Evolutionary conservation across 2,888 invertebrate species (phyloP).

Genomic region (Caenorhabditis angaria): DNA sequence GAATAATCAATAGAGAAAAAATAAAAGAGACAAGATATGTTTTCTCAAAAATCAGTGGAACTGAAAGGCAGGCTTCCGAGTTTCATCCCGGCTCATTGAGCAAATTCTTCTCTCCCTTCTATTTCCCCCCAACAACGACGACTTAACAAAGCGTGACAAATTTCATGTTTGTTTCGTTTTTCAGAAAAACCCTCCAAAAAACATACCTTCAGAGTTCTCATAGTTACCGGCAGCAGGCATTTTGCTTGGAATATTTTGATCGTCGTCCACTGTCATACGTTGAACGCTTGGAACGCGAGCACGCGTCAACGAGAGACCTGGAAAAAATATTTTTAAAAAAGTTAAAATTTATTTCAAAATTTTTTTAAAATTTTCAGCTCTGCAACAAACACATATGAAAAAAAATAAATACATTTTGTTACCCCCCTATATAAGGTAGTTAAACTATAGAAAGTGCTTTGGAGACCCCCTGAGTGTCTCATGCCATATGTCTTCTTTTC

Average conservation of each 20-base stretch:
- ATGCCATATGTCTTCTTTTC: constrained; percentile 7
- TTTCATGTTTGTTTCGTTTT: not conserved
- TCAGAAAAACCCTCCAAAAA: not conserved
- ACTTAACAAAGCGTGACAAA: not conserved
- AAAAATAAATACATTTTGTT: not conserved
- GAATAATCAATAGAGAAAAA: not conserved
- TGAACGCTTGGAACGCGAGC: constrained; percentile 26
- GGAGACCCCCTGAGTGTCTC: constrained; percentile 44
- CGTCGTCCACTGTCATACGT: constrained; percentile 51
- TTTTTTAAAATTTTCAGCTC: not conserved
- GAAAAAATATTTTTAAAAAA: constrained; percentile 25
- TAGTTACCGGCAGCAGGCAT: constrained; percentile 22
- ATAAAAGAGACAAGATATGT: not conserved
- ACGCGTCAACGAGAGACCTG: constrained; percentile 43
- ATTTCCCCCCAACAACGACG: constrained; percentile 1
- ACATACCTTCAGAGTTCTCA: constrained; percentile 17
- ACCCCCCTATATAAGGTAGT: constrained; percentile 24
- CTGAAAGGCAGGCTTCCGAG: not conserved
- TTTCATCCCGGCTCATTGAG: constrained; percentile 4
- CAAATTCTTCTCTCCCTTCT: not conserved
- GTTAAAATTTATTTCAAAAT: not conserved
- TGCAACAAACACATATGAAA: not conserved
- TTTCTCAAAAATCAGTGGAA: not conserved
- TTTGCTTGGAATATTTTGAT: constrained; percentile 39
- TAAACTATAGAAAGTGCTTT: constrained; percentile 46